Base-by-base conservation (phyloP, 1,140 invertebrate species). In the Trichonephila clavipes region DNA sequence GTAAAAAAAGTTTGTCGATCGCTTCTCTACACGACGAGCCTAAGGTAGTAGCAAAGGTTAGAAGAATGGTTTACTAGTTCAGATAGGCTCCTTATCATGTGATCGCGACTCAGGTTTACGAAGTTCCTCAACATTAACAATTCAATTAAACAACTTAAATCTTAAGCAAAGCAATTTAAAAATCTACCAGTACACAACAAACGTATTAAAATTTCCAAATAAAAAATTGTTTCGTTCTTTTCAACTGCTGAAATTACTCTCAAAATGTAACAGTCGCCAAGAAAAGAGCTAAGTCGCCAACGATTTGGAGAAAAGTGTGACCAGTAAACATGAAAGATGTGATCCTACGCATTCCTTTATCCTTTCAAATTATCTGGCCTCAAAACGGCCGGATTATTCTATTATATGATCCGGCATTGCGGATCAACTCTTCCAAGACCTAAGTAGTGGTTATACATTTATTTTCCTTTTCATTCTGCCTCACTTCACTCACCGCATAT, bases 361-460 rank as follows among this genome's bases (percentile, higher is more conserved):
- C 61, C 86, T 66, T 58, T 66, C 86, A 88, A 88, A 88, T 66
- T 62, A 88, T 88, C 62, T 28, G 34, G 59, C 18, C 16, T 21
- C 59, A 62, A 62, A 88, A 88, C 62, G 28, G 40, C 14, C 34
- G 86, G 86, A 88, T 88, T 88, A 88, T 88, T 88, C 86, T 64
- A 88, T 88, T 88, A 88, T 62, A 88, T 88, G 24, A 66, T 88
- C 86, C 61, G 59, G 40, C 86, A 88, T 40, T 21, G 44, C 28
- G 86, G 86, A 88, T 88, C 61, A 64, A 64, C 86, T 88, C 28
- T 64, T 64, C 28, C 28, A 83, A 28, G 44, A 21, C 21, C 51
- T 85, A 85, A 85, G 83, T 28, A 85, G 51, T 85, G 44, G 83
- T 61, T 85, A 61, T 61, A 85, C 51, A 85, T 85, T 85, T 59